Conservation (phyloP, 2,888 invertebrate genomes). For the Leucania comma region DNA sequence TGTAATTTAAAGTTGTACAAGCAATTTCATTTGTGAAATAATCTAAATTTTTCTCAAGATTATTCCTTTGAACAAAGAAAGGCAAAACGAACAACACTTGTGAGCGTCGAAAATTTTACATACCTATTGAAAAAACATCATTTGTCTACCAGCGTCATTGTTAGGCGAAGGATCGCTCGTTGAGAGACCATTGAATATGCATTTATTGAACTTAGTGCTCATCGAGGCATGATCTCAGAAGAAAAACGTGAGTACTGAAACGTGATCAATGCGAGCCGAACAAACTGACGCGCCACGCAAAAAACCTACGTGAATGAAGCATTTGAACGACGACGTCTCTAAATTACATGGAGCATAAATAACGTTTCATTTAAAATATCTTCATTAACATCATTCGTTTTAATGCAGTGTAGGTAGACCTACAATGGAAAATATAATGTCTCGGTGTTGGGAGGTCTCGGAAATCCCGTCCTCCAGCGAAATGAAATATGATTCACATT, state of each 20-base stretch:
- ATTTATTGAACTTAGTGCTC: constrained; percentile 49
- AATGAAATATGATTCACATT: constrained; percentile 88
- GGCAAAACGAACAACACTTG: constrained; percentile 27
- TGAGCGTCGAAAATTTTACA: constrained; percentile 27
- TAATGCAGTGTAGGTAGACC: constrained; percentile 75
- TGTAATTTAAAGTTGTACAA: constrained; percentile 78
- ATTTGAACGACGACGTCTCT: constrained; percentile 58
- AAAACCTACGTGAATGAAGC: constrained; percentile 44
- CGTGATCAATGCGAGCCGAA: constrained; percentile 33
- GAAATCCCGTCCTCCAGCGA: constrained; percentile 79
- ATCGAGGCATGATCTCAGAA: constrained; percentile 47
- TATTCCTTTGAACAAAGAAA: constrained; percentile 48
- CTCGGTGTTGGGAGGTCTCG: constrained; percentile 73
- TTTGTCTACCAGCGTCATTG: constrained; percentile 40
- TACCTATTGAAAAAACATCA: constrained; percentile 40
- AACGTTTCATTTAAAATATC: constrained; percentile 68
- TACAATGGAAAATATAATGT: constrained; percentile 75
- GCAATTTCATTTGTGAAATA: constrained; percentile 71
- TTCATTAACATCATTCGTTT: constrained; percentile 78
- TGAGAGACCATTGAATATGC: constrained; percentile 51
- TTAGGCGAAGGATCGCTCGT: constrained; percentile 18
- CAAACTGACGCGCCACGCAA: constrained; percentile 21
- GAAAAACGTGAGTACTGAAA: constrained; percentile 44
- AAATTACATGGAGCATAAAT: constrained; percentile 58
- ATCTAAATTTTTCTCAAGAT: constrained; percentile 52